Evolutionary conservation across 1,140 invertebrate species (phyloP).

Genomic region (Drosophila biarmipes): DNA sequence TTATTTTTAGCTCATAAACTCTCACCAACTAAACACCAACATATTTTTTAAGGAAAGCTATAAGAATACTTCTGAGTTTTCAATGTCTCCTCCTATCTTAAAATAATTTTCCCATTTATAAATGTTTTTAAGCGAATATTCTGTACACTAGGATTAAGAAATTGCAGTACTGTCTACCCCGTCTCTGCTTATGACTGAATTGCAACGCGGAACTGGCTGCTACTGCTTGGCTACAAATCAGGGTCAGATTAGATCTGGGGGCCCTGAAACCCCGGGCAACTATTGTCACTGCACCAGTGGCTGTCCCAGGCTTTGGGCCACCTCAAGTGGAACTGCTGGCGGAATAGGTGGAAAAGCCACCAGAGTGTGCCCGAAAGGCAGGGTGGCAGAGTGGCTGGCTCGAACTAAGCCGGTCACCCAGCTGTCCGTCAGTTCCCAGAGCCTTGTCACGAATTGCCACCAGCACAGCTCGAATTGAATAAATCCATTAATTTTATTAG

Average conservation of each 20-base stretch:
- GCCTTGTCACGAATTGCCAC: conserved; percentile 65
- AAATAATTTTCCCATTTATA: too few species aligned
- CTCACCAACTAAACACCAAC: too few species aligned
- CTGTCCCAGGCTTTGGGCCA: conserved; percentile 27
- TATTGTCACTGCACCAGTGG: conserved; percentile 31
- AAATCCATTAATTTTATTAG: conserved; percentile 83
- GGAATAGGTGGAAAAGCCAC: conserved; percentile 24
- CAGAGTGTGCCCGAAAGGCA: too few species aligned
- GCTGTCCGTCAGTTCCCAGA: conserved; percentile 50
- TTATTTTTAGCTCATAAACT: too few species aligned
- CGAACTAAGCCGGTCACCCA: conserved; percentile 8
- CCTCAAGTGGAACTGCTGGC: conserved; percentile 70
- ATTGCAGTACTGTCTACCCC: not conserved
- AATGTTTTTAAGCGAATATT: not conserved
- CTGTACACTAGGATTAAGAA: not conserved
- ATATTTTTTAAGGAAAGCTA: too few species aligned
- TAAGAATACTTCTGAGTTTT: too few species aligned
- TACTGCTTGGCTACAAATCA: conserved; percentile 32
- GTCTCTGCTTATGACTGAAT: conserved; percentile 12
- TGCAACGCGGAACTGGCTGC: conserved; percentile 4
- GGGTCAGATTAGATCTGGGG: conserved; percentile 39
- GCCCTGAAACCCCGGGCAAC: conserved; percentile 23
- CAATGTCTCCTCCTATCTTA: too few species aligned
- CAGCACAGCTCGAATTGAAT: conserved; percentile 68
- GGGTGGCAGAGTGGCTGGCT: conserved; percentile 7